Percentiles rank a stretch among this genome's conserved stretches.
phyloP scores from a whole-genome alignment of 2,888 invertebrate genomes.

The Camptogramma bilineatum region DNA sequence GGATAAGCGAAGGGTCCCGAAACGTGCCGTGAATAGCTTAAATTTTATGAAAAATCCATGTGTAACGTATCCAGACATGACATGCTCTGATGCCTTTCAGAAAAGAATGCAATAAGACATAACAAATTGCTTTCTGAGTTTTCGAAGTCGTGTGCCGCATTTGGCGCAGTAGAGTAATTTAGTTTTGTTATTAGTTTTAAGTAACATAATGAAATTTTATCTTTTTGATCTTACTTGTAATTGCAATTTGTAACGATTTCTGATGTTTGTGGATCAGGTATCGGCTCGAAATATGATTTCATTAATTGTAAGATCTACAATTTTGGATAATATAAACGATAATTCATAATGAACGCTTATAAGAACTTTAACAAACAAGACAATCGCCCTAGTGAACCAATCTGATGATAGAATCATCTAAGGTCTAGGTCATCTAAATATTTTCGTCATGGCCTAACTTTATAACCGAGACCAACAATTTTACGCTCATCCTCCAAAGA shows the following conservation, averaged over 20 bases:
- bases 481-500: no score
- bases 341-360: no score
- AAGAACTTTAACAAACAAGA: no score
- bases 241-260: neutral
- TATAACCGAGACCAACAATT: no score
- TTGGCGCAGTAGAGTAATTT: neutral
- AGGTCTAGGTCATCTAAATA: no score
- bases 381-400: no score
- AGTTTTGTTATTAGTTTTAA: no score
- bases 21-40: slow-evolving; percentile 72
- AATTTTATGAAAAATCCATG: slow-evolving; percentile 67
- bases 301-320: no score
- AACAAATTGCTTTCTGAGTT: slow-evolving; percentile 4
- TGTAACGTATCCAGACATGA: slow-evolving; percentile 30
- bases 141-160: neutral
- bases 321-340: no score
- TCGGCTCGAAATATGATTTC: neutral
- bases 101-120: slow-evolving; percentile 14
- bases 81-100: slow-evolving; percentile 16
- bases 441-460: no score
- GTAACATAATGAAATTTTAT: neutral
- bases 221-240: neutral
- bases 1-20: slow-evolving; percentile 59
- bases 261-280: neutral
- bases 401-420: no score